Evolutionary conservation across 2,113 vertebrate species (phyloP).

Genomic region (Blennius ocellaris): DNA sequence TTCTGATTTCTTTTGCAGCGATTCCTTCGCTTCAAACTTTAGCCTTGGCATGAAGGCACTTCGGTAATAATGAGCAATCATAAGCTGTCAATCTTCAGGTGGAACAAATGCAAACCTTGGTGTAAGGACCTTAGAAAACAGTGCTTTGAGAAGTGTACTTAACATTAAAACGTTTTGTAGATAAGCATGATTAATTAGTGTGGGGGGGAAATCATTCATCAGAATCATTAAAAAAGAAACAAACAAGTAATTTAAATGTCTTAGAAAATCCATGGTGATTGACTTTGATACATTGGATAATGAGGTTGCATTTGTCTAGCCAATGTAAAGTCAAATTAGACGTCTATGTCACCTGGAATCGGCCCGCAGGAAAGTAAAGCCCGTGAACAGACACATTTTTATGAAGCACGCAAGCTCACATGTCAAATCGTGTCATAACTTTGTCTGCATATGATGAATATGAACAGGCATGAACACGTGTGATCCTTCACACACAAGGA

Average conservation of each 20-base stretch:
- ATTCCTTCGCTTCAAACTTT: background rate
- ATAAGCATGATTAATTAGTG: constrained; percentile 26
- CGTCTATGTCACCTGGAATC: background rate
- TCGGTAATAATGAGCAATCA: constrained; percentile 39
- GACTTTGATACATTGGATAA: background rate
- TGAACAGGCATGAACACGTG: constrained; percentile 6
- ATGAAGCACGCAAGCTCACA: background rate
- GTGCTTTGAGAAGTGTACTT: background rate
- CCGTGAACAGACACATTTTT: background rate
- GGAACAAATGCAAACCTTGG: constrained; percentile 14
- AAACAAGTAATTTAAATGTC: constrained; percentile 15
- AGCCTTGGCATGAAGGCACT: constrained; percentile 10
- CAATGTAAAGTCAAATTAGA: background rate
- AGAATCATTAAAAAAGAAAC: background rate
- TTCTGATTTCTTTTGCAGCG: constrained; percentile 1
- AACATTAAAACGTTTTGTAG: constrained; percentile 14
- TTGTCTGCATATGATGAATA: constrained; percentile 6
- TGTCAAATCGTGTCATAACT: background rate
- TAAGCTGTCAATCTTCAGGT: background rate
- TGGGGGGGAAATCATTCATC: background rate
- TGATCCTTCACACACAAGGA: background rate
- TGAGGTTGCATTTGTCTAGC: background rate
- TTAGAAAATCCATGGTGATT: background rate
- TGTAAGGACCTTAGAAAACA: background rate
- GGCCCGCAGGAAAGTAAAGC: background rate